These are phyloP conservation scores for Nipponia nippon DNA, from an alignment of 2,113 vertebrate genomes.

Conservation along the genomic window DNA sequence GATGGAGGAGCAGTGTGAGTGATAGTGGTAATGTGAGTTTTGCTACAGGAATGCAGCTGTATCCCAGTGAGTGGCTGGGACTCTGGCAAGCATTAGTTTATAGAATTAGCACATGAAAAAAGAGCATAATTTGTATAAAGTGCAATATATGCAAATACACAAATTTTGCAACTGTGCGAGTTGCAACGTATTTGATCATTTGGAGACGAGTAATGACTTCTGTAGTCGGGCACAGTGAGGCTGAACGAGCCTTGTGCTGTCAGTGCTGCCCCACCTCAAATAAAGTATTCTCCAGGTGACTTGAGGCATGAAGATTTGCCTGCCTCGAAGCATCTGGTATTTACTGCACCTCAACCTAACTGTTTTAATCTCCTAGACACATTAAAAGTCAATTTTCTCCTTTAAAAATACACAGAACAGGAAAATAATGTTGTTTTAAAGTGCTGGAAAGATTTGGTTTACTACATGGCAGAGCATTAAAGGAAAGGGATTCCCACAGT, in stretches of 20 bases:
- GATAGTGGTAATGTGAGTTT: fast-evolving
- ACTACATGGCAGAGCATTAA: neutral
- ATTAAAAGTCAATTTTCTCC: neutral
- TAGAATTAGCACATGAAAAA: fast-evolving
- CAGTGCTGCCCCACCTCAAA: neutral
- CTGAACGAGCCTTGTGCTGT: neutral
- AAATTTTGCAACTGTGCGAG: fast-evolving
- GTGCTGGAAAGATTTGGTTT: neutral
- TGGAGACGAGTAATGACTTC: neutral
- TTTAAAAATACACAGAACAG: neutral
- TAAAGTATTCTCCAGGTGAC: neutral
- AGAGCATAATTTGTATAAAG: too few species aligned
- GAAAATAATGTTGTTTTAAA: neutral
- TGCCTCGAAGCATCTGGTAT: neutral
- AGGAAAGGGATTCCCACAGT: neutral
- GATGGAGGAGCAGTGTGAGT: neutral
- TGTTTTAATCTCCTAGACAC: neutral
- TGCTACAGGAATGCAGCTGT: neutral
- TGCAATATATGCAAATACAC: neutral
- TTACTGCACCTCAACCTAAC: neutral
- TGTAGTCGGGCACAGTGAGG: neutral
- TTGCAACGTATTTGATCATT: neutral
- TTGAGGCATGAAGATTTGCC: neutral
- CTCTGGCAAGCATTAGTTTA: neutral
- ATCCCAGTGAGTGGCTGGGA: neutral